A percentile compares a stretch with the other conserved stretches of the same genome.
Conservation (phyloP, 2,888 invertebrate species). For the Amiota mariae region DNA sequence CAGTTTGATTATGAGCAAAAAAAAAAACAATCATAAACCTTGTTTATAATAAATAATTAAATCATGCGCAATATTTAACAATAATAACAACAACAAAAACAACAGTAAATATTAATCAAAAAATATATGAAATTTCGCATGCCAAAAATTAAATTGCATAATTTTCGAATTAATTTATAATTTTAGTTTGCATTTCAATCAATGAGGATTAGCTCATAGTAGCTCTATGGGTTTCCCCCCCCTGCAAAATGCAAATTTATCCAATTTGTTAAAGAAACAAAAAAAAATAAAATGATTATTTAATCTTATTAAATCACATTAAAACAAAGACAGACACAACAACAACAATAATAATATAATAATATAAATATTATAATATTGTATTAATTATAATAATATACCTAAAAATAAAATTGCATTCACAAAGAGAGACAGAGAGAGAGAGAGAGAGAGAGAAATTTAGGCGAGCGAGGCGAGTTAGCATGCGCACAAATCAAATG, state of each 20-base stretch:
- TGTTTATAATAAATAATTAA: slow-evolving; percentile 25
- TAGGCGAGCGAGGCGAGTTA: slow-evolving; percentile 35
- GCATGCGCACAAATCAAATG: slow-evolving; percentile 40
- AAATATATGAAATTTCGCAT: not conserved
- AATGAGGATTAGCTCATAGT: too few species aligned
- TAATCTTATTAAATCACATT: slow-evolving; percentile 30
- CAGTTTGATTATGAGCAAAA: slow-evolving; percentile 7
- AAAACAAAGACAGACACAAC: slow-evolving; percentile 33
- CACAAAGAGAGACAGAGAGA: slow-evolving; percentile 36
- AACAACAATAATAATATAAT: slow-evolving; percentile 50
- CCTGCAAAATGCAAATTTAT: slow-evolving; percentile 11
- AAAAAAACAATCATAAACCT: slow-evolving; percentile 31
- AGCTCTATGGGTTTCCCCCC: too few species aligned
- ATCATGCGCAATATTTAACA: slow-evolving; percentile 39
- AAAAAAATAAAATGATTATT: slow-evolving; percentile 33
- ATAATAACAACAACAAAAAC: slow-evolving; percentile 44
- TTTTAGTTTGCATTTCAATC: slow-evolving; percentile 12
- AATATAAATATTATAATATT: too few species aligned
- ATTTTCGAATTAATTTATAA: not conserved
- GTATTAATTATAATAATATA: too few species aligned
- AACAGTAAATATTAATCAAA: slow-evolving; percentile 29
- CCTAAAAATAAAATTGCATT: slow-evolving; percentile 54
- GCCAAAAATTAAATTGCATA: slow-evolving; percentile 22
- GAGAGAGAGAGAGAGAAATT: slow-evolving; percentile 32
- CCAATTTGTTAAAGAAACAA: slow-evolving; percentile 36